phyloP scores from a whole-genome alignment of 2,888 invertebrate genomes.

The Aelia acuminata region DNA sequence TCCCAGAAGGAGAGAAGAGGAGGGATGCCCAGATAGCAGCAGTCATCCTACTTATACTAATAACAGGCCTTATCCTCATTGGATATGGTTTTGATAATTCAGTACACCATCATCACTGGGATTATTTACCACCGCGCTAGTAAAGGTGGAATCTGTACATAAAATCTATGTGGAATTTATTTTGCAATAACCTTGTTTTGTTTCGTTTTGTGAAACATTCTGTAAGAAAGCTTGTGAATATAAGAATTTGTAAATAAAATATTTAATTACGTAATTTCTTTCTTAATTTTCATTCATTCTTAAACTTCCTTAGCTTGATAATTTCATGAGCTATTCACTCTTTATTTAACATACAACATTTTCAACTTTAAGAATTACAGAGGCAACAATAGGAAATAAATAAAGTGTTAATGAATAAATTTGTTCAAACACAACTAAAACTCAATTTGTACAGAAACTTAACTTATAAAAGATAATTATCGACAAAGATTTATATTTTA shows the following conservation, averaged over 20 bases:
- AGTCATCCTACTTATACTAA: slow-evolving; percentile 83
- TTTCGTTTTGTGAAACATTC: slow-evolving; percentile 48
- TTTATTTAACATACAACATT: too few species aligned
- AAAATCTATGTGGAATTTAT: slow-evolving; percentile 41
- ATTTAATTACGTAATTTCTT: slow-evolving; percentile 17
- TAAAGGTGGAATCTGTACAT: slow-evolving; percentile 3
- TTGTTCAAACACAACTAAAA: not conserved
- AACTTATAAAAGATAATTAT: too few species aligned
- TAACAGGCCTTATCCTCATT: slow-evolving; percentile 83
- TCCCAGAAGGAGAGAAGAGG: slow-evolving; percentile 74
- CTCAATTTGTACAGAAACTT: too few species aligned
- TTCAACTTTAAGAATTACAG: not conserved
- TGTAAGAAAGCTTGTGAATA: slow-evolving; percentile 47
- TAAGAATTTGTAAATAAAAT: slow-evolving; percentile 42
- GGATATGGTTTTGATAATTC: slow-evolving; percentile 78
- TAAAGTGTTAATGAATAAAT: not conserved
- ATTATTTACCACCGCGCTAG: slow-evolving; percentile 85
- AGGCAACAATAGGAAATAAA: not conserved
- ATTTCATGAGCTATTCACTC: not conserved
- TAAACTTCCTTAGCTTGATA: not conserved
- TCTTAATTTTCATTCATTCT: not conserved
- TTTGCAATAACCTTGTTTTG: not conserved
- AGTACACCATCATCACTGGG: slow-evolving; percentile 87
- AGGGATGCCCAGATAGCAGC: slow-evolving; percentile 83
- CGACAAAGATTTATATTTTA: not conserved